These are phyloP conservation scores for Drosophila pruinosa DNA, from an alignment of 1,140 invertebrate species.

Conservation along the genomic window DNA sequence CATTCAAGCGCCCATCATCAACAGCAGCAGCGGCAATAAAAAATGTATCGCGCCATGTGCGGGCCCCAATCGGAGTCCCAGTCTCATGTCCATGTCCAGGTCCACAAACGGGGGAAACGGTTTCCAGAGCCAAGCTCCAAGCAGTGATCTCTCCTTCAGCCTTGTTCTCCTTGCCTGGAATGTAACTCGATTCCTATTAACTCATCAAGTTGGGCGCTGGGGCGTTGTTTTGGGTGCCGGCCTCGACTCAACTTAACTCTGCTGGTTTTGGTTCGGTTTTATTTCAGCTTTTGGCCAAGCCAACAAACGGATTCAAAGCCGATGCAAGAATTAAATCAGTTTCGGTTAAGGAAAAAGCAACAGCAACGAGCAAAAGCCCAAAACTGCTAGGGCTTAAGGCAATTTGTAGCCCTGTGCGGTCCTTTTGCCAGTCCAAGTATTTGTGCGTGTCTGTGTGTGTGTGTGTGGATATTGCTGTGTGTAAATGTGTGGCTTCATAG, in stretches of 20 bases:
- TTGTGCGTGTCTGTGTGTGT: conserved; percentile 31
- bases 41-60: conserved; percentile 71
- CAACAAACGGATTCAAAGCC: conserved; percentile 57
- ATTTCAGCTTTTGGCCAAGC: conserved; percentile 33
- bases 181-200: conserved; percentile 83
- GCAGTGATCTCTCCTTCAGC: background rate
- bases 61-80: conserved; percentile 19
- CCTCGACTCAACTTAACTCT: conserved; percentile 16
- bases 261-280: too few species aligned
- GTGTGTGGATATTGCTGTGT: conserved; percentile 14
- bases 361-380: conserved; percentile 24
- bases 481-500: conserved; percentile 50
- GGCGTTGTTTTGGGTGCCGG: conserved; percentile 59
- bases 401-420: conserved; percentile 80
- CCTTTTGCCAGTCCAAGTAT: conserved; percentile 50
- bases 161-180: conserved; percentile 64
- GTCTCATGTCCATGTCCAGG: background rate
- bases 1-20: conserved; percentile 63
- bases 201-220: conserved; percentile 79
- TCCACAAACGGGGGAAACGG: conserved; percentile 8
- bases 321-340: conserved; percentile 76
- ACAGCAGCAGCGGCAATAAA: conserved; percentile 55
- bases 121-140: conserved; percentile 11
- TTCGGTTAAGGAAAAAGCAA: conserved; percentile 60
- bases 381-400: conserved; percentile 60